phyloP scores from a whole-genome alignment of 2,888 invertebrate species.

The Thereva unica region DNA sequence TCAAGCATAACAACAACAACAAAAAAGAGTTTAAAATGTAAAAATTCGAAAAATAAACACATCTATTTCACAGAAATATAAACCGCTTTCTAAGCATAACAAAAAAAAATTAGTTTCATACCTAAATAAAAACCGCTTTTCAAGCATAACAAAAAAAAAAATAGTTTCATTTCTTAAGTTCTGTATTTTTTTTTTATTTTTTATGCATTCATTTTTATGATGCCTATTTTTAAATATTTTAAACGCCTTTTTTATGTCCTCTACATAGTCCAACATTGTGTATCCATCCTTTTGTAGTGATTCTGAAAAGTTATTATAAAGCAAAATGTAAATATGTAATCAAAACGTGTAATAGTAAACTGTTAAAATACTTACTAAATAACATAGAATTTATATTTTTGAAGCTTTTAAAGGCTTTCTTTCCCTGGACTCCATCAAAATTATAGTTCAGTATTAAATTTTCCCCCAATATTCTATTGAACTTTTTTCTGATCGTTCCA shows the following conservation, averaged over 20 bases:
- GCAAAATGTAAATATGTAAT: constrained; percentile 13
- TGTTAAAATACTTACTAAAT: constrained; percentile 9
- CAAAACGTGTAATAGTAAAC: constrained; percentile 4
- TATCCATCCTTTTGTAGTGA: constrained; percentile 10
- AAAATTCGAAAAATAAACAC: constrained; percentile 11
- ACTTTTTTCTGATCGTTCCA: no score
- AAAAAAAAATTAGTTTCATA: not conserved
- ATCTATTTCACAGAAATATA: constrained; percentile 3
- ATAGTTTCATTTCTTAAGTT: no score
- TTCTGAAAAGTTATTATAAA: constrained; percentile 8
- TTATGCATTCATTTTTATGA: no score
- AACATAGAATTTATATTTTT: constrained; percentile 8
- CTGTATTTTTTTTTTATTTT: no score
- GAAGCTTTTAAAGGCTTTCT: constrained; percentile 5
- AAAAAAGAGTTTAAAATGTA: constrained; percentile 8
- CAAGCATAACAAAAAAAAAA: no score
- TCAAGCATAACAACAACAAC: constrained; percentile 6
- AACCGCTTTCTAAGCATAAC: not conserved
- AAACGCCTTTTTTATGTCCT: constrained; percentile 8
- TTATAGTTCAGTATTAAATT: no score
- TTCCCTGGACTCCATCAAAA: not conserved
- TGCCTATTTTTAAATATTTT: no score
- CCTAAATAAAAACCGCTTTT: no score
- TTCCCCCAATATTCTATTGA: no score
- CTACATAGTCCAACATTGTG: constrained; percentile 6